phyloP scores from a whole-genome alignment of 2,113 vertebrate genomes.

The Trinectes maculatus region DNA sequence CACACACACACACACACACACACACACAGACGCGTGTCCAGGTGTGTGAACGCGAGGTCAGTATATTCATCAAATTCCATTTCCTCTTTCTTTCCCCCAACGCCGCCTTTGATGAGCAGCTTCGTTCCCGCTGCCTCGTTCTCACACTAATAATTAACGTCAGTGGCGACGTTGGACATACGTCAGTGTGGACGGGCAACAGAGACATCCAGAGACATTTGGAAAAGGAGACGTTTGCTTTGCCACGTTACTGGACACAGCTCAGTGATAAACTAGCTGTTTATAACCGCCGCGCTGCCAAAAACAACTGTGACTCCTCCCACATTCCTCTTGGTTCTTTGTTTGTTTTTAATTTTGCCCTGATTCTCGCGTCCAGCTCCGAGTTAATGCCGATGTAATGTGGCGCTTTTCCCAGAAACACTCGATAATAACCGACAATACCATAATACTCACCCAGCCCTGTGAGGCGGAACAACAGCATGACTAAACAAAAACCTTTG shows the following conservation, averaged over 20 bases:
- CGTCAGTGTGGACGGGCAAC: not conserved
- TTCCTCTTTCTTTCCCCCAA: not conserved
- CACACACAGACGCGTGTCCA: constrained; percentile 17
- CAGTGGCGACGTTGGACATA: not conserved
- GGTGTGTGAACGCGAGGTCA: constrained; percentile 47
- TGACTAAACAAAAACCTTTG: not conserved
- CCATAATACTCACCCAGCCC: not conserved
- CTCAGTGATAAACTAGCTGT: constrained; percentile 50
- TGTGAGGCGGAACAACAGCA: not conserved
- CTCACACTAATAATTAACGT: not conserved
- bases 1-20: constrained; percentile 12
- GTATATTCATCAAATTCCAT: constrained; percentile 20
- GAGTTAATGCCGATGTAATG: constrained; percentile 26
- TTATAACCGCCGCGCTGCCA: constrained; percentile 52
- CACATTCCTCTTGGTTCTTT: constrained; percentile 49
- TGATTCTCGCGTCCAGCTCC: constrained; percentile 25
- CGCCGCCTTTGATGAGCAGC: constrained; percentile 8
- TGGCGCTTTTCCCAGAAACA: constrained; percentile 26
- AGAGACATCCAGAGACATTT: not conserved
- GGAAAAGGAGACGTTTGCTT: constrained; percentile 9
- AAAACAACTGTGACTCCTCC: constrained; percentile 49
- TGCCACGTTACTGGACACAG: constrained; percentile 35
- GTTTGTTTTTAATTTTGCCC: constrained; percentile 56
- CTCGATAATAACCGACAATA: not conserved
- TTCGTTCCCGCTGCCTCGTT: constrained; percentile 7